Conservation (phyloP, 2,113 vertebrate species). For the Dendrocopos noguchii region DNA sequence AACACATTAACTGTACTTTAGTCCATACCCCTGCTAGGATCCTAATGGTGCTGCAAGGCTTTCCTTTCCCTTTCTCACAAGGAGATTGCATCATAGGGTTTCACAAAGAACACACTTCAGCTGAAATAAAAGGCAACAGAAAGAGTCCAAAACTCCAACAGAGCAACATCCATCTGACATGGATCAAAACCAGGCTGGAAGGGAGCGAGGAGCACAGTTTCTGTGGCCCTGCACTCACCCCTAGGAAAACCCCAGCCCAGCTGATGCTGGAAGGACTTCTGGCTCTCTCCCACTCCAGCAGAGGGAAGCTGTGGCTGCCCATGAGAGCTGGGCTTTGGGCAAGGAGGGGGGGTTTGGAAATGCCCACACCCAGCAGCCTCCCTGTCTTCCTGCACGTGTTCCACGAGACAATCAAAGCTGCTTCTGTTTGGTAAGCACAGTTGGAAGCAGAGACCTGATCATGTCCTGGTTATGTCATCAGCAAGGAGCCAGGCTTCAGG, state of each 20-base stretch:
- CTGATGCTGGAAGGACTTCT: slow-evolving; percentile 18
- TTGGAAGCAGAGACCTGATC: background rate
- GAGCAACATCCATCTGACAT: slow-evolving; percentile 70
- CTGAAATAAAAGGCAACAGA: slow-evolving; percentile 66
- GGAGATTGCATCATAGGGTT: slow-evolving; percentile 63
- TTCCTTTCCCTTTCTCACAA: slow-evolving; percentile 56
- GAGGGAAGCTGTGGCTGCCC: background rate
- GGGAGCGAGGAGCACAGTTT: slow-evolving; percentile 20
- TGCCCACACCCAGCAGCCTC: background rate
- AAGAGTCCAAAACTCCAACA: slow-evolving; percentile 72
- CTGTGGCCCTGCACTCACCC: slow-evolving; percentile 34
- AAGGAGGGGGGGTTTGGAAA: background rate
- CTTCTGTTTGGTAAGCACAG: slow-evolving; percentile 29
- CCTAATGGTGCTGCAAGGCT: slow-evolving; percentile 59
- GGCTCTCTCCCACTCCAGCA: background rate
- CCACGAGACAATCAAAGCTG: slow-evolving; percentile 7
- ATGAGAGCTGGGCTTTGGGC: background rate
- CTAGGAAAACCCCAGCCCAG: slow-evolving; percentile 6
- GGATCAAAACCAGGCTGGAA: slow-evolving; percentile 42
- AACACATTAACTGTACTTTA: slow-evolving; percentile 67
- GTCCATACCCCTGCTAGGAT: slow-evolving; percentile 68
- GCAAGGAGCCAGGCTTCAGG: slow-evolving; percentile 47
- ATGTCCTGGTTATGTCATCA: slow-evolving; percentile 20
- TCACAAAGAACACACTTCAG: slow-evolving; percentile 50
- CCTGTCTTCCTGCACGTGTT: slow-evolving; percentile 3